A percentile compares a stretch with the other conserved stretches of the same genome.
These are phyloP conservation scores for Drosophila quadrilineata DNA, from an alignment of 1,140 invertebrate genomes.

Conservation along the genomic window DNA sequence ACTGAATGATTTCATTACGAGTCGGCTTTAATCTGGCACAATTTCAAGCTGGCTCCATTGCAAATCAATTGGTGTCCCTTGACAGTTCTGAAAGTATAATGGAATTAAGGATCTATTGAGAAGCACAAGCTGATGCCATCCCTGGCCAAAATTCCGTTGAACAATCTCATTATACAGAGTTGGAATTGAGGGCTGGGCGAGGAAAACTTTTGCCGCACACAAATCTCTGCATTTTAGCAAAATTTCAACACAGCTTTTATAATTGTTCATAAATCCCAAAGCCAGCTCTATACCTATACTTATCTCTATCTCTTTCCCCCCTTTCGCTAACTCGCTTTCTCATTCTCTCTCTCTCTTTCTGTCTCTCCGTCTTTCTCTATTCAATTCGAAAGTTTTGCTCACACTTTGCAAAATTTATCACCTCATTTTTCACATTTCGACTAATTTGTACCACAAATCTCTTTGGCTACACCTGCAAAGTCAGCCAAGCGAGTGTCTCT, in stretches of 20 bases:
- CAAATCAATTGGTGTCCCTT: no score
- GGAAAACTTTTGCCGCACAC: conserved; percentile 26
- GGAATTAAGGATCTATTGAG: no score
- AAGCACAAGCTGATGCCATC: no score
- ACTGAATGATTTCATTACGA: no score
- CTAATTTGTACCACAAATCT: conserved; percentile 59
- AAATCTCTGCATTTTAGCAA: conserved; percentile 21
- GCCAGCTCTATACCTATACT: no score
- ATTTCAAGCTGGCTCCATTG: no score
- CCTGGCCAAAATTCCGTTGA: conserved; percentile 29
- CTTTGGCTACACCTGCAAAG: conserved; percentile 35
- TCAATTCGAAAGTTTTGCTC: conserved; percentile 38
- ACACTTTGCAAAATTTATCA: conserved; percentile 48
- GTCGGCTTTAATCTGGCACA: no score
- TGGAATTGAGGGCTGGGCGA: not conserved
- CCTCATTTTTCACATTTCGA: conserved; percentile 60
- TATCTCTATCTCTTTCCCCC: not conserved
- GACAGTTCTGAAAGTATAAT: no score
- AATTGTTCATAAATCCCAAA: conserved; percentile 45
- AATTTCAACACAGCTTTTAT: conserved; percentile 44
- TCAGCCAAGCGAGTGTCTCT: conserved; percentile 34
- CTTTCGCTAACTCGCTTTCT: not conserved
- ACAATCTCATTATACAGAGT: conserved; percentile 18
- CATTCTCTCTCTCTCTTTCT: not conserved
- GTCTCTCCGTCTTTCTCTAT: not conserved